phyloP scores from a whole-genome alignment of 2,797 vertebrate genomes.

The Bovichtus variegatus region DNA sequence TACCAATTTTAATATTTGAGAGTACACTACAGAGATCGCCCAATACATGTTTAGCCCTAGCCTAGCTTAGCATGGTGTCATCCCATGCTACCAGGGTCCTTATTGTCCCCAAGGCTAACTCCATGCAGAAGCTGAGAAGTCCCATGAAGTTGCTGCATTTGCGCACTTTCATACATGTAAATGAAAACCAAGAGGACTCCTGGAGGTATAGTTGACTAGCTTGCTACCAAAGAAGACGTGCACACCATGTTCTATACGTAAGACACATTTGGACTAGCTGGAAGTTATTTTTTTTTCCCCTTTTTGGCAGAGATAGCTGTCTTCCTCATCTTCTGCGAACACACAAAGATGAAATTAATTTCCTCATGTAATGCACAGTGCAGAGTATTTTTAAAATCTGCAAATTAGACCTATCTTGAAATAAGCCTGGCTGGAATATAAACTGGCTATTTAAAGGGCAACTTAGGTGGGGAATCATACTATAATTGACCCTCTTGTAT shows the following conservation, averaged over 20 bases:
- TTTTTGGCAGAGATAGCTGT: not conserved
- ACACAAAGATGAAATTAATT: not conserved
- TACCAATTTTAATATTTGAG: not conserved
- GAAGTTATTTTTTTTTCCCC: not conserved
- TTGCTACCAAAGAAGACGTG: too few species aligned
- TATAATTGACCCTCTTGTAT: not conserved
- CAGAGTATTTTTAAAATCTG: not conserved
- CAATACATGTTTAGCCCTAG: not conserved
- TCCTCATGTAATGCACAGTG: not conserved
- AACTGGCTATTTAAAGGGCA: not conserved
- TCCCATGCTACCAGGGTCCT: too few species aligned
- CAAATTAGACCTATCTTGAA: not conserved
- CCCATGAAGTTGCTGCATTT: not conserved
- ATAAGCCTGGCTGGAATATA: not conserved
- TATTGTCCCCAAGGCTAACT: too few species aligned
- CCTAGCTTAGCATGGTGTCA: not conserved
- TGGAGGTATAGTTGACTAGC: not conserved
- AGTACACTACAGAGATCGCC: not conserved
- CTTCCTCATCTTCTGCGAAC: not conserved
- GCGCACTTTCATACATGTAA: not conserved
- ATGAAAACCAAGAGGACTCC: not conserved
- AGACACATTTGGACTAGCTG: too few species aligned
- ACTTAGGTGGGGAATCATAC: not conserved
- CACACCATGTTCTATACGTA: too few species aligned
- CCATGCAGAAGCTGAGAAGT: not conserved